These are phyloP conservation scores for Spodoptera picta DNA, from an alignment of 2,888 invertebrate genomes.

Conservation along the genomic window DNA sequence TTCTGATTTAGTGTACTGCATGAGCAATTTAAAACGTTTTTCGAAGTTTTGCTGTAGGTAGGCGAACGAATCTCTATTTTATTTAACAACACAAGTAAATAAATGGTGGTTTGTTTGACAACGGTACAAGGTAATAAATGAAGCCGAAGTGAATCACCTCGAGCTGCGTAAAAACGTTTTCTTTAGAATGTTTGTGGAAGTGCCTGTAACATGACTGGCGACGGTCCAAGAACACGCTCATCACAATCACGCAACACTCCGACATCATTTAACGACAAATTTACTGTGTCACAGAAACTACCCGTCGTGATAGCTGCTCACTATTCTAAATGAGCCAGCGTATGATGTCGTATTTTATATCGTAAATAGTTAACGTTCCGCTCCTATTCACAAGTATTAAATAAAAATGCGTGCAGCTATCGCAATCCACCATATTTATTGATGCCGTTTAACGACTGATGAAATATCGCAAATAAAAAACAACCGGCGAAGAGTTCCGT, in stretches of 20 bases:
- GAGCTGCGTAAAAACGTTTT: slow-evolving; percentile 69
- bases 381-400: slow-evolving; percentile 45
- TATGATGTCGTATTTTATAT: slow-evolving; percentile 56
- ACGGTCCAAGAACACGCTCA: slow-evolving; percentile 73
- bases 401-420: slow-evolving; percentile 37
- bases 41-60: slow-evolving; percentile 61
- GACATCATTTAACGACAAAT: slow-evolving; percentile 79
- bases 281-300: slow-evolving; percentile 69
- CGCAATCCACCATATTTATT: slow-evolving; percentile 49
- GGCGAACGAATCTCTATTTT: slow-evolving; percentile 52
- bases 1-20: slow-evolving; percentile 79
- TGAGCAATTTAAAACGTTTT: slow-evolving; percentile 75
- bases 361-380: slow-evolving; percentile 33
- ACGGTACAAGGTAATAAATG: slow-evolving; percentile 64
- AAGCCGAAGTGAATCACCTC: slow-evolving; percentile 65
- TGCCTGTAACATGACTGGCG: slow-evolving; percentile 73
- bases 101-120: slow-evolving; percentile 65
- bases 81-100: slow-evolving; percentile 57
- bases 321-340: slow-evolving; percentile 59
- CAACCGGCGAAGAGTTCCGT: slow-evolving; percentile 66
- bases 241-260: slow-evolving; percentile 77
- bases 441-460: slow-evolving; percentile 59
- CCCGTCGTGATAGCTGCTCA: slow-evolving; percentile 62
- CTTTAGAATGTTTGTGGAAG: slow-evolving; percentile 69
- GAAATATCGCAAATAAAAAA: slow-evolving; percentile 70